Evolutionary conservation across 2,797 vertebrate species (phyloP).

Genomic region (Chloroceryle inda): DNA sequence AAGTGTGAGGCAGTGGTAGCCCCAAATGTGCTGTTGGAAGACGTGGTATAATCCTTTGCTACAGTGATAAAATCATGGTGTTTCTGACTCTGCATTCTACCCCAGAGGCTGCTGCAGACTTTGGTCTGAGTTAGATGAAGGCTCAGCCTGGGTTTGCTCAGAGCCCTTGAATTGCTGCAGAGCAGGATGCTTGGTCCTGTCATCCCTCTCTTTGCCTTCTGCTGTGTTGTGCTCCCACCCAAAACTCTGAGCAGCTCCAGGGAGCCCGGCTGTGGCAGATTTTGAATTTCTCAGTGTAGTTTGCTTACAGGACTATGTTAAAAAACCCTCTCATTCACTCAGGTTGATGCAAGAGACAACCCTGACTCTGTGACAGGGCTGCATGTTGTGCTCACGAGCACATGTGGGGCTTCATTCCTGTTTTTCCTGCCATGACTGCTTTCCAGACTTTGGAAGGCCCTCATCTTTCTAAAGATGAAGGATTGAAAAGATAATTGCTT

Average conservation of each 20-base stretch:
- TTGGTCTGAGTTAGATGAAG: not conserved
- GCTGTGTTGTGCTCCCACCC: not conserved
- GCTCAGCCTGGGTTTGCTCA: not conserved
- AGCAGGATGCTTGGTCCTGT: not conserved
- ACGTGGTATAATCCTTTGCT: not conserved
- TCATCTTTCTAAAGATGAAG: not conserved
- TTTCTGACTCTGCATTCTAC: not conserved
- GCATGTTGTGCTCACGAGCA: not conserved
- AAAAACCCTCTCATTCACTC: accelerated
- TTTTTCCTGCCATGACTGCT: not conserved
- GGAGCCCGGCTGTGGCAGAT: not conserved
- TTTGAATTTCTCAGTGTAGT: not conserved
- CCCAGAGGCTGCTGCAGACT: not conserved
- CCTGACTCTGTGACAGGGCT: not conserved
- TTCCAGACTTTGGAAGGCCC: not conserved
- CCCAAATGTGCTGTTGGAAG: not conserved
- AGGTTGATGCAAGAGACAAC: not conserved
- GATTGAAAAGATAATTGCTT: not conserved
- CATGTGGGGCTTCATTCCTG: not conserved
- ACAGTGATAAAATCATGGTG: not conserved
- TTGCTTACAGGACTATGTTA: not conserved
- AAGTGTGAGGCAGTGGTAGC: accelerated
- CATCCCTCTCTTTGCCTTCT: not conserved
- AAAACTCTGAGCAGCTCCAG: not conserved
- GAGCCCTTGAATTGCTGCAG: not conserved